Conservation (phyloP, 2,888 invertebrate genomes). For the Neoitamus cyanurus region DNA sequence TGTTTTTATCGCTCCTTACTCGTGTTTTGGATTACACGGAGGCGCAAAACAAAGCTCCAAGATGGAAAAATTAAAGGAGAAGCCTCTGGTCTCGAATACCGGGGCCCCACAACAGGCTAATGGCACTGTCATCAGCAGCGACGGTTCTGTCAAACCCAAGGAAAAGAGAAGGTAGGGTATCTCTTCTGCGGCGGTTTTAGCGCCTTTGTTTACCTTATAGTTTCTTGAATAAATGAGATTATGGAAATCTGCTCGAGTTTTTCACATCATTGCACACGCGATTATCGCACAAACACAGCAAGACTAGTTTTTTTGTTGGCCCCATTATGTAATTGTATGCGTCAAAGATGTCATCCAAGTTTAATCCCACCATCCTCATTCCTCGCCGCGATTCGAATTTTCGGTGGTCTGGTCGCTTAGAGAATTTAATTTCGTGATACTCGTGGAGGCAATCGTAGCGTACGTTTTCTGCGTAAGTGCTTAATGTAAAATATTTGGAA, state of each 20-base stretch:
- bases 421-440: background rate
- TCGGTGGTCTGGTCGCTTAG: background rate
- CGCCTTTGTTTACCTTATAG: background rate
- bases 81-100: background rate
- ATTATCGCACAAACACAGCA: background rate
- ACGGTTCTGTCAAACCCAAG: slow-evolving; percentile 68
- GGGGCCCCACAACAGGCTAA: background rate
- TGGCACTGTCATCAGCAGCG: slow-evolving; percentile 48
- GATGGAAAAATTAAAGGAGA: slow-evolving; percentile 33
- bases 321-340: background rate
- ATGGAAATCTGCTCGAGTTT: background rate
- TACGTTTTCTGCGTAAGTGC: background rate
- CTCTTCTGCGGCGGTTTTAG: background rate
- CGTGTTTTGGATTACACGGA: background rate
- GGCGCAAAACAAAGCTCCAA: background rate
- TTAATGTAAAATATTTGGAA: background rate
- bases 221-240: background rate
- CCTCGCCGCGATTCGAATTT: background rate
- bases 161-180: slow-evolving; percentile 76
- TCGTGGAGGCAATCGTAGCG: background rate
- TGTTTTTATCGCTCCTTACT: background rate
- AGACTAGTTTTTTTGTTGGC: background rate
- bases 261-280: background rate
- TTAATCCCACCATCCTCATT: background rate
- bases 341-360: background rate